These are phyloP conservation scores for Petrocephalus microphthalmus DNA, from an alignment of 2,113 vertebrate species.

Conservation along the genomic window DNA sequence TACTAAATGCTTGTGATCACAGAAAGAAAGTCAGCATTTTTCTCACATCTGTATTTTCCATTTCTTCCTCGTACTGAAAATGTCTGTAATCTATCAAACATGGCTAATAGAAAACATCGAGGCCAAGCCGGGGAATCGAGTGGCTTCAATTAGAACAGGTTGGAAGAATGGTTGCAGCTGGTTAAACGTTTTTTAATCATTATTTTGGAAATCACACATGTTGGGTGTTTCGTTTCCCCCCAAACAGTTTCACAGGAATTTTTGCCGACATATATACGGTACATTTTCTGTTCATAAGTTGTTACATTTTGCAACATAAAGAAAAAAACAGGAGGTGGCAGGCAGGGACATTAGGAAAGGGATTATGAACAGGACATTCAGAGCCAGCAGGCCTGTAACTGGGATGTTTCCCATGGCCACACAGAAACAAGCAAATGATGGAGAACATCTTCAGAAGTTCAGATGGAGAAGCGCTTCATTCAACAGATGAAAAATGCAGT, in stretches of 20 bases:
- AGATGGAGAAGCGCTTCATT: neutral
- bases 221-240: conserved; percentile 33
- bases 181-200: conserved; percentile 38
- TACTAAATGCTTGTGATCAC: conserved; percentile 49
- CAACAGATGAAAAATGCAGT: neutral
- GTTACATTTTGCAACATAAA: neutral
- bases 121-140: conserved; percentile 52
- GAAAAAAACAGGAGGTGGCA: neutral
- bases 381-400: neutral
- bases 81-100: conserved; percentile 64
- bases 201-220: conserved; percentile 42
- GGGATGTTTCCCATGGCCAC: neutral
- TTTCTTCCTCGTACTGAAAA: conserved; percentile 60
- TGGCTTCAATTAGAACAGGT: conserved; percentile 64
- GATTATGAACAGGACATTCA: neutral
- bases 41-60: conserved; percentile 65
- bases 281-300: neutral
- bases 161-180: conserved; percentile 45
- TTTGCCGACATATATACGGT: neutral
- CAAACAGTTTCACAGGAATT: conserved; percentile 27
- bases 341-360: neutral
- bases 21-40: conserved; percentile 54
- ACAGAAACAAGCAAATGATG: neutral
- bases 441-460: neutral
- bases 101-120: conserved; percentile 66